Evolutionary conservation across 2,888 invertebrate genomes (phyloP).

Genomic region (Bruchidius siliquastri): DNA sequence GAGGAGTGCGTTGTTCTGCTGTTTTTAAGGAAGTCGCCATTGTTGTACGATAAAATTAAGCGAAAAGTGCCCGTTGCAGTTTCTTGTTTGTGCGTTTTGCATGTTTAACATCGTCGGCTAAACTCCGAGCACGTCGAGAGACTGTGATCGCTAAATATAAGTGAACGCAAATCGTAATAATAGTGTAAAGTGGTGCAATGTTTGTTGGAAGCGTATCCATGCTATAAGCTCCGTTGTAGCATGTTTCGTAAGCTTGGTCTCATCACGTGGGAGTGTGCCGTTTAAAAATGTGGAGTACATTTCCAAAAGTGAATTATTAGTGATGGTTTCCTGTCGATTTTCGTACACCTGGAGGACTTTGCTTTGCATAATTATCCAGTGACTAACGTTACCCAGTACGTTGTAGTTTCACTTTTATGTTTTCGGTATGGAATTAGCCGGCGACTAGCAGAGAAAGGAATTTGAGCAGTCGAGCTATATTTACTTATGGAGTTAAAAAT

Average conservation of each 20-base stretch:
- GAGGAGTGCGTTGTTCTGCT: constrained; percentile 45
- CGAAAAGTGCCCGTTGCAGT: constrained; percentile 24
- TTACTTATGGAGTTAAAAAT: constrained; percentile 24
- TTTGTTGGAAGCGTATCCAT: constrained; percentile 44
- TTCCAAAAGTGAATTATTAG: background rate
- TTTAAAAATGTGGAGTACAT: constrained; percentile 18
- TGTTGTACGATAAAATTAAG: constrained; percentile 43
- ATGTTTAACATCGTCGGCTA: background rate
- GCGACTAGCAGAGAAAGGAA: constrained; percentile 29
- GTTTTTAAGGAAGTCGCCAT: constrained; percentile 46
- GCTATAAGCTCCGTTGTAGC: constrained; percentile 31
- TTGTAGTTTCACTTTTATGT: constrained; percentile 19
- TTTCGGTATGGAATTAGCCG: constrained; percentile 38
- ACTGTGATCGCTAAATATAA: constrained; percentile 14
- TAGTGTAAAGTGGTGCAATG: constrained; percentile 45
- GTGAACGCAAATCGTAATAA: constrained; percentile 28
- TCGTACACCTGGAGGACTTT: constrained; percentile 5
- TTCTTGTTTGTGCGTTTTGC: constrained; percentile 4
- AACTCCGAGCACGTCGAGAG: background rate
- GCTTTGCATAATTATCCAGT: background rate
- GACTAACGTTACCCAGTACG: background rate
- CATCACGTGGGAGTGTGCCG: constrained; percentile 40
- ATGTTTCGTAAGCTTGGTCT: constrained; percentile 41
- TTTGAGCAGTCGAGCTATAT: constrained; percentile 15
- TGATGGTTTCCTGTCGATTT: constrained; percentile 3